Evolutionary conservation across 2,888 invertebrate genomes (phyloP).

Genomic region (Eupithecia subumbrata): DNA sequence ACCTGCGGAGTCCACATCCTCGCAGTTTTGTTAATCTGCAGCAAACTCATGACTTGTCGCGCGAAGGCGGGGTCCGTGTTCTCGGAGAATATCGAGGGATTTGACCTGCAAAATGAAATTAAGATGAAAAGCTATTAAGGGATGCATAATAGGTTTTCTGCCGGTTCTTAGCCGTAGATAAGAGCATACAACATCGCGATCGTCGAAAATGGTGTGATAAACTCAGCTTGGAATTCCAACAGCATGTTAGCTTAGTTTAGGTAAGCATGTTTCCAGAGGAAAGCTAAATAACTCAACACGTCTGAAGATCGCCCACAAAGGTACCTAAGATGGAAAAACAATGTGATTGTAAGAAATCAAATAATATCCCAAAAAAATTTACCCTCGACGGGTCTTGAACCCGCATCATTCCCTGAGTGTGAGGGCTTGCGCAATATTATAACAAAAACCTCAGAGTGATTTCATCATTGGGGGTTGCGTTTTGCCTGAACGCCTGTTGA

Average conservation of each 20-base stretch:
- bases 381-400: too few relatives aligned
- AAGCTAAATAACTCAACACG: background rate
- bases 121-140: too few relatives aligned
- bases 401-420: too few relatives aligned
- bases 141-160: background rate
- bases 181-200: too few relatives aligned
- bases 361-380: too few relatives aligned
- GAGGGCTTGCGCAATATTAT: too few relatives aligned
- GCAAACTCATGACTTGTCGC: conserved; percentile 53
- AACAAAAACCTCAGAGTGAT: too few relatives aligned
- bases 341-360: too few relatives aligned
- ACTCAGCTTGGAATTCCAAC: background rate
- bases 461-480: too few relatives aligned
- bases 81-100: conserved; percentile 55
- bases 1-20: conserved; percentile 67
- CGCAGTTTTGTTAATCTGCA: conserved; percentile 48
- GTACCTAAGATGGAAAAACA: background rate
- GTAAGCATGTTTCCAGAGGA: background rate
- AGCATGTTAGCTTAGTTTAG: background rate
- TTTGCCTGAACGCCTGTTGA: too few relatives aligned
- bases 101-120: conserved; percentile 51
- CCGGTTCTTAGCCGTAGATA: background rate
- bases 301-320: background rate
- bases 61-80: conserved; percentile 58
- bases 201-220: background rate